Conservation (phyloP, 2,113 vertebrate species). For the Bubo scandiacus region DNA sequence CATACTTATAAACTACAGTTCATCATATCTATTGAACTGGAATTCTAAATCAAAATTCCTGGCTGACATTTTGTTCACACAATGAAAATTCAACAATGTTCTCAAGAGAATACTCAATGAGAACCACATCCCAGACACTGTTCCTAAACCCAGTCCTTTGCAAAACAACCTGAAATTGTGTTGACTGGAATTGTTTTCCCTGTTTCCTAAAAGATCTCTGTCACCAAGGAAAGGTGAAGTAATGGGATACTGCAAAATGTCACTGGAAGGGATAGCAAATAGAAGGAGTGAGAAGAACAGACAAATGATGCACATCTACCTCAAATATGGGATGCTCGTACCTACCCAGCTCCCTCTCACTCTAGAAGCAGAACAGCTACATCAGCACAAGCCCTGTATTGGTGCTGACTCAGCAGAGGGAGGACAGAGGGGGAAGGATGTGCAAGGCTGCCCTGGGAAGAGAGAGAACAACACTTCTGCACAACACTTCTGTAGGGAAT, state of each 20-base stretch:
- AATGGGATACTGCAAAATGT: not conserved
- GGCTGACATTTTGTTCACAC: not conserved
- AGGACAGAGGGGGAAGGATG: not conserved
- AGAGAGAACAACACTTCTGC: not conserved
- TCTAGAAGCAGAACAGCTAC: not conserved
- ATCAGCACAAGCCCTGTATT: not conserved
- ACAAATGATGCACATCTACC: not conserved
- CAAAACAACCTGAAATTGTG: not conserved
- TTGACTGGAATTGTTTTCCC: not conserved
- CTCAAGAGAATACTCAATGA: not conserved
- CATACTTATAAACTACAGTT: not conserved
- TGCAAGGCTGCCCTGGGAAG: not conserved
- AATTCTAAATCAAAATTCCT: not conserved
- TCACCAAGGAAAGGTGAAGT: not conserved
- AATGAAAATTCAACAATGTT: not conserved
- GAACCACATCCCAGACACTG: not conserved
- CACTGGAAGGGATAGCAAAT: not conserved
- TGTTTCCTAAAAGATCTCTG: not conserved
- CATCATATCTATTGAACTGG: not conserved
- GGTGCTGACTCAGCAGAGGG: not conserved
- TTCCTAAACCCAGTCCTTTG: not conserved
- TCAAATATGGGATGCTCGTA: not conserved
- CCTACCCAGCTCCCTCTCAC: not conserved
- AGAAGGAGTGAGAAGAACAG: not conserved
- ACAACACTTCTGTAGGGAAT: fast-evolving